Evolutionary conservation across 2,888 invertebrate species (phyloP).

Genomic region (Helobdella robusta): DNA sequence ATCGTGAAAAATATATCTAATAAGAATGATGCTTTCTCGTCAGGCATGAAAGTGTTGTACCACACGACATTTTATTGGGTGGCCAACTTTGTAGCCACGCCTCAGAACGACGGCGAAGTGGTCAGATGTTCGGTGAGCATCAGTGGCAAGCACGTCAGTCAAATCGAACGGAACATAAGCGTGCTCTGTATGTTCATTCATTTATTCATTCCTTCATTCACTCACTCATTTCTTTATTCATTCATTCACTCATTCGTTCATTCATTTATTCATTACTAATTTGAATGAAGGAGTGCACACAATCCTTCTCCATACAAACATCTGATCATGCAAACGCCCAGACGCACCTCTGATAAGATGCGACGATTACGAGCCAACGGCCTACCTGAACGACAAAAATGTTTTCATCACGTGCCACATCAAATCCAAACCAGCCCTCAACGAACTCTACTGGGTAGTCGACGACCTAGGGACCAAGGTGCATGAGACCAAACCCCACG

Average conservation of each 20-base stretch:
- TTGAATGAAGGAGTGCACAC: no score
- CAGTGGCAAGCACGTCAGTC: neutral
- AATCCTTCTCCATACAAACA: no score
- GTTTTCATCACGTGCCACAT: constrained; percentile 6
- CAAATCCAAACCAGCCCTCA: constrained; percentile 6
- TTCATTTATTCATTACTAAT: neutral
- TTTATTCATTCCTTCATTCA: constrained; percentile 8
- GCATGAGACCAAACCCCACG: neutral
- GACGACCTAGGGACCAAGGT: constrained; percentile 5
- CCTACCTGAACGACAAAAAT: constrained; percentile 5
- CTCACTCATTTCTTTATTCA: constrained; percentile 10
- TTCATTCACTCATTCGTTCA: constrained; percentile 12
- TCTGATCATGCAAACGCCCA: no score
- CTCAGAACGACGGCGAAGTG: neutral
- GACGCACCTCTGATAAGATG: constrained; percentile 10
- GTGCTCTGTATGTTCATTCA: neutral
- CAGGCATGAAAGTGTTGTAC: no score
- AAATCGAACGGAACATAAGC: neutral
- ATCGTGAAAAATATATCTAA: no score
- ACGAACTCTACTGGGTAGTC: constrained; percentile 6
- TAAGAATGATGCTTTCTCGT: no score
- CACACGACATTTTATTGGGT: constrained; percentile 13
- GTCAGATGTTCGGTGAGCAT: neutral
- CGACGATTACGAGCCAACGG: neutral
- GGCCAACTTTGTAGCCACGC: neutral